phyloP scores from a whole-genome alignment of 2,888 invertebrate species.

The Halictus ligatus region DNA sequence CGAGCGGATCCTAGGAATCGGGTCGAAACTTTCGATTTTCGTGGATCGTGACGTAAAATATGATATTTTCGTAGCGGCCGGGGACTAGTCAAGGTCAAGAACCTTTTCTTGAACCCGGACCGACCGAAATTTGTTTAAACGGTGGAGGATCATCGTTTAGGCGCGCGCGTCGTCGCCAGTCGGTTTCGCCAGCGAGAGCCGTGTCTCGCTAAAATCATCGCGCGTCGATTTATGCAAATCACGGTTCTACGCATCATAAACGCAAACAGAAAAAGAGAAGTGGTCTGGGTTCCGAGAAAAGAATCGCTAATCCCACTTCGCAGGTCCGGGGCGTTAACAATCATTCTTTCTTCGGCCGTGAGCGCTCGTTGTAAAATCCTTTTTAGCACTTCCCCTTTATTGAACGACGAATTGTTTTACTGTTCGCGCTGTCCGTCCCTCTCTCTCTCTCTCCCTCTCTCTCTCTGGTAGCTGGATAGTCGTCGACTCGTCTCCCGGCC shows the following conservation, averaged over 20 bases:
- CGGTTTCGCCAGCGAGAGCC: background rate
- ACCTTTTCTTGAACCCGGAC: background rate
- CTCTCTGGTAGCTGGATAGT: background rate
- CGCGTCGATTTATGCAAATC: slow-evolving; percentile 19
- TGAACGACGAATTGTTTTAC: slow-evolving; percentile 35
- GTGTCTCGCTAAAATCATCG: slow-evolving; percentile 14
- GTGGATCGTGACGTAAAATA: background rate
- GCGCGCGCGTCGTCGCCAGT: background rate
- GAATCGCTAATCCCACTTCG: slow-evolving; percentile 38
- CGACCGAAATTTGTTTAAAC: background rate
- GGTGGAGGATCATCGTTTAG: background rate
- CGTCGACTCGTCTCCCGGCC: slow-evolving; percentile 2
- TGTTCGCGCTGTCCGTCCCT: background rate
- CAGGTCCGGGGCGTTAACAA: slow-evolving; percentile 32
- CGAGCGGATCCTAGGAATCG: too few relatives aligned
- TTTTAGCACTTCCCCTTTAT: slow-evolving; percentile 40
- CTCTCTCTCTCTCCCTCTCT: background rate
- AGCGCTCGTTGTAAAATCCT: slow-evolving; percentile 29
- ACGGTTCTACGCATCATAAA: slow-evolving; percentile 15
- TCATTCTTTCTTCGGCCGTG: slow-evolving; percentile 31
- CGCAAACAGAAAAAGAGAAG: slow-evolving; percentile 1
- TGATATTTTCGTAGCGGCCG: background rate
- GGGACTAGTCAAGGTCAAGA: background rate
- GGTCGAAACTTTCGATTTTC: background rate
- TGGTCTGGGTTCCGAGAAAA: slow-evolving; percentile 19